Evolutionary conservation across 2,113 vertebrate species (phyloP), one percentile per base, ranked within the genome.

Genomic region (Amphilophus citrinellus): DNA sequence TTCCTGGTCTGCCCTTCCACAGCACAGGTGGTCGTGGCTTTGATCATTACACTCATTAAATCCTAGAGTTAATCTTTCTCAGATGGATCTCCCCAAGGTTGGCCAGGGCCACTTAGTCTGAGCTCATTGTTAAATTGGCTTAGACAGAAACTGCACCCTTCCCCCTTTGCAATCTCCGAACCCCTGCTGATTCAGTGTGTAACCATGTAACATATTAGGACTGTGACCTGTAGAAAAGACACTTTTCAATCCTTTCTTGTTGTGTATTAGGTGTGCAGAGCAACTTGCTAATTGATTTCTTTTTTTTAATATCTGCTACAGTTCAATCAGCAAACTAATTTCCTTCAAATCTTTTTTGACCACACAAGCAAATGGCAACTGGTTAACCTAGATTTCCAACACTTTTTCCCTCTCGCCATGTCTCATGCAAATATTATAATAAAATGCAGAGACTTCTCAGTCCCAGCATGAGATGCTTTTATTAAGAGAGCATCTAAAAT

Each of bases 11-110:
- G 91, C 90, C 88, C 90, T 79, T 92, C 92, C 93, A 90, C 89
- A 87, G 94, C 93, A 93, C 95, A 96, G 95, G 95, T 96, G 95
- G 95, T 93, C 86, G 82, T 61, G 91, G 93, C 93, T 95, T 95
- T 95, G 93, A 95, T 94, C 92, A 90, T 91, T 89, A 91, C 60
- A 76, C 91, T 94, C 94, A 94, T 95, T 94, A 95, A 94, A 93
- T 92, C 94, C 92, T 24, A 63, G 84, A 93, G 90, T 93, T 96
- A 95, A 96, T 94, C 93, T 93, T 90, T 95, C 92, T 95, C 95
- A 95, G 91, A 95, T 94, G 94, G 93, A 92, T 91, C 88, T 95
- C 88, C 87, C 87, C 87, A 89, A 93, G 88, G 91, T 92, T 91
- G 90, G 86, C 87, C 82, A 44, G 84, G 91, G 90, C 92, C 93